Conservation (phyloP, 2,888 invertebrate genomes). For the Scaptomyza cyrtandrae region DNA sequence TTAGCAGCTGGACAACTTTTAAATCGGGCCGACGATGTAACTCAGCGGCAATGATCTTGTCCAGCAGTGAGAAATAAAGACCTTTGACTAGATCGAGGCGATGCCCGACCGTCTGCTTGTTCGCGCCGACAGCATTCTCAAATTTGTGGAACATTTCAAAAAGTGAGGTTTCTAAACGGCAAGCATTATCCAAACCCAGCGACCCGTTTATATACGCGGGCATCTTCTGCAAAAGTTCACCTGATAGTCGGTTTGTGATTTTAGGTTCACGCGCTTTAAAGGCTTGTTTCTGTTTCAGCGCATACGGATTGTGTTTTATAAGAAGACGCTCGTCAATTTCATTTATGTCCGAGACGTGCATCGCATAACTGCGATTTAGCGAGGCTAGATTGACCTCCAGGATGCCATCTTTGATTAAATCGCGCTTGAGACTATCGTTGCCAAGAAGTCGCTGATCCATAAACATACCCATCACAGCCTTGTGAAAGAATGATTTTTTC, state of each 20-base stretch:
- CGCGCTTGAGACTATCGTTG: conserved; percentile 50
- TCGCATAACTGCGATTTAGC: conserved; percentile 52
- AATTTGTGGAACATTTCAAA: conserved; percentile 32
- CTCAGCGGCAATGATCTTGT: conserved; percentile 47
- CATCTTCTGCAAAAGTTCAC: conserved; percentile 34
- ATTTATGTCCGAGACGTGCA: conserved; percentile 53
- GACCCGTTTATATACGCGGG: conserved; percentile 25
- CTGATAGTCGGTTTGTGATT: conserved; percentile 14
- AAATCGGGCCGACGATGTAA: conserved; percentile 36
- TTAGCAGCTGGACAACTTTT: conserved; percentile 38
- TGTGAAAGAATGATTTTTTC: conserved; percentile 48
- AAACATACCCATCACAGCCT: conserved; percentile 52
- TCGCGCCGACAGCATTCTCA: conserved; percentile 3
- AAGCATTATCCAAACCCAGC: conserved; percentile 6
- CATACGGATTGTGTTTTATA: conserved; percentile 17
- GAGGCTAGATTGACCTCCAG: conserved; percentile 53
- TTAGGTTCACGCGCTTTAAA: background rate
- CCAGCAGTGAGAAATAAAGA: conserved; percentile 50
- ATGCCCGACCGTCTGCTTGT: background rate
- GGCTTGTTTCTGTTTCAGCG: background rate
- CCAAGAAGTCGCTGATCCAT: conserved; percentile 57
- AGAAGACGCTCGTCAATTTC: conserved; percentile 66
- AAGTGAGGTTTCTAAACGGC: conserved; percentile 31
- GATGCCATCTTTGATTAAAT: conserved; percentile 60
- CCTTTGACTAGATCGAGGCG: conserved; percentile 38